Base-by-base conservation (phyloP, 2,888 invertebrate species). In the Thymelicus acteon region DNA sequence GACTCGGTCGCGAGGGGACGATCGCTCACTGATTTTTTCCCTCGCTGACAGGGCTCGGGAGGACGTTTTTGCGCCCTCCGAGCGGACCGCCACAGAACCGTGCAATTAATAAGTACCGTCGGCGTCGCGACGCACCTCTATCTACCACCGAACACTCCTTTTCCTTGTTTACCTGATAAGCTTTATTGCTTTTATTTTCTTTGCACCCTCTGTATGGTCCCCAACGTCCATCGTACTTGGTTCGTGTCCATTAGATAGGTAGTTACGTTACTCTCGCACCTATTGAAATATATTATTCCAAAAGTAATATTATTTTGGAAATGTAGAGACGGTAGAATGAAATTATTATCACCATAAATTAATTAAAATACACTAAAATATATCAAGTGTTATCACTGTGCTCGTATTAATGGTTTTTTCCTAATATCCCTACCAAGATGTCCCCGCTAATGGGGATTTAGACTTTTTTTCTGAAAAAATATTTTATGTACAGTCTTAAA, bases 21-120 rank as follows among this genome's bases (percentile, higher is more conserved):
- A 93, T 93, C 93, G 93, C 92, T 93, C 93, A 93, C 93, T 92
- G 93, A 93, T 93, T 93, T 93, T 93, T 93, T 93, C 92, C 93
- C 92, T 92, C 92, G 90, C 92, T 92, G 92, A 92, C 92, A 92
- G 90, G 88, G 89, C 89, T 87, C 89, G 89, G 91, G 91, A 91
- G 92, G 90, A 91, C 90, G 91, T 92, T 92, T 93, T 93, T 93
- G 92, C 88, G 85, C 91, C 92, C 92, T 90, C 84, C 83, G 82
- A 86, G 84, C 86, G 86, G 80, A 83, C 84, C 73, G 75, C 79
- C 83, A 82, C 85, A 84, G 92, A 92, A 88, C 87, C 88, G 79
- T 79, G 87, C 93, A 93, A 93, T 93, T 93, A 93, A 93, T 93
- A 93, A 92, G 72, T 74, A 76, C 78, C 74, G 71, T 62, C 63